Base-by-base conservation (phyloP, 2,797 vertebrate species). In the Mus spretus region DNA sequence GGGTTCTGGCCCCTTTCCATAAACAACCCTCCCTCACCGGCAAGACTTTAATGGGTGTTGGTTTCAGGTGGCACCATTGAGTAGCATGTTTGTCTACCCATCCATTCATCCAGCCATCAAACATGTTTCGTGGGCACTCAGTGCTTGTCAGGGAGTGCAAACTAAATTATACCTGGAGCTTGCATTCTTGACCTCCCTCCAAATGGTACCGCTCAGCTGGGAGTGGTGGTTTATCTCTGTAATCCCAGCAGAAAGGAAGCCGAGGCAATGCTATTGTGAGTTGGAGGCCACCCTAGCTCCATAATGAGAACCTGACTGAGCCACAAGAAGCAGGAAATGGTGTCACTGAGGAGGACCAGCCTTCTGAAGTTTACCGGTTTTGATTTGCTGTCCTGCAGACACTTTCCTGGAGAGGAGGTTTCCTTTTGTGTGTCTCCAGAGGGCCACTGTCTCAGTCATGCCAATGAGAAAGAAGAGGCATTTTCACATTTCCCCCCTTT, bases 1-100 rank as follows among this genome's bases (percentile, higher is more conserved):
- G 72, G 80, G 63, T 89, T 93, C 92, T 95, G 78, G 89, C 90
- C 53, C 90, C 86, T 91, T 94, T 78, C 83, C 90, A 78, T 44
- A 81, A 96, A 96, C 90, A 90, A 4, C 61, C 55, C 63, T 96
- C 77, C 28, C 10, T 40, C 17, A 20, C 63, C 4, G 40, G 92
- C 22, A 91, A 86, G 65, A 65, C 20, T 79, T 93, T 82, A 20
- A 78, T 17, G 44, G 77, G 22, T 70, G 44, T 67, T 55, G 28
- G 65, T 84, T 89, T 95, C 67, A 9, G 65, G 85, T 31, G 57
- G 67, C 61, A 61, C 70, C 28, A 10, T 1, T 31, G 74, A 65
- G 8, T 37, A 24, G 31, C 53, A n/a, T 75, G 3, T 40, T 61
- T 20, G 10, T 26, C 34, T 24, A 17, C 5, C 57, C 34, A 50